phyloP scores from a whole-genome alignment of 2,888 invertebrate genomes.

The Anthophora plumipes region DNA sequence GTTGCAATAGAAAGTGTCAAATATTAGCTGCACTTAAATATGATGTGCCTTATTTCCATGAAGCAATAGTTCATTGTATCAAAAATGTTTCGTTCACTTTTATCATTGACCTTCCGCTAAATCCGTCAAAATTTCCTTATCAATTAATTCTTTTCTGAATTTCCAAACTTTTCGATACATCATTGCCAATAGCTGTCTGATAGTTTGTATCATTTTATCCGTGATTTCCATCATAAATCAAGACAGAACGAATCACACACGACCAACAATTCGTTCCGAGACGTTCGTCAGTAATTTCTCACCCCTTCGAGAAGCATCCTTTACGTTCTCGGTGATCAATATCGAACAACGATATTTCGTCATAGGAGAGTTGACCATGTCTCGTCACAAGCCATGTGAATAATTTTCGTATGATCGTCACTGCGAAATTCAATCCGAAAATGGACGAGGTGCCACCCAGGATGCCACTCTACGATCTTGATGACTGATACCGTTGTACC shows the following conservation, averaged over 20 bases:
- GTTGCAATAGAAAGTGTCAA: no score
- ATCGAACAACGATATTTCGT: background rate
- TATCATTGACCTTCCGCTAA: no score
- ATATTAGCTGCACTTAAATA: no score
- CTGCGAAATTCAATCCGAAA: slow-evolving; percentile 71
- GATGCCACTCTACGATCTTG: slow-evolving; percentile 69
- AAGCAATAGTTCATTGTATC: no score
- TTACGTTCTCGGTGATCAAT: background rate
- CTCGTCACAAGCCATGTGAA: slow-evolving; percentile 41
- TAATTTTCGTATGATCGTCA: slow-evolving; percentile 61
- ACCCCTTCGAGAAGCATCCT: slow-evolving; percentile 1
- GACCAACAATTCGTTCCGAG: background rate
- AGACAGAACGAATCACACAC: background rate
- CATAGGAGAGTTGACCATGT: slow-evolving; percentile 23
- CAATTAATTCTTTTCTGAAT: no score
- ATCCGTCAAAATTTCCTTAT: background rate
- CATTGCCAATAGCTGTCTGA: background rate
- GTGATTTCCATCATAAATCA: background rate
- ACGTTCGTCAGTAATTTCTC: slow-evolving; percentile 1
- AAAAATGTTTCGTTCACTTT: no score
- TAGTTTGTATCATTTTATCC: background rate
- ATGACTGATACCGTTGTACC: slow-evolving; percentile 73
- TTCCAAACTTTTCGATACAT: background rate
- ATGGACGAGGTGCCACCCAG: slow-evolving; percentile 69
- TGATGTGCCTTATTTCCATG: no score